Conservation (phyloP, 2,113 vertebrate species). For the Conger conger region DNA sequence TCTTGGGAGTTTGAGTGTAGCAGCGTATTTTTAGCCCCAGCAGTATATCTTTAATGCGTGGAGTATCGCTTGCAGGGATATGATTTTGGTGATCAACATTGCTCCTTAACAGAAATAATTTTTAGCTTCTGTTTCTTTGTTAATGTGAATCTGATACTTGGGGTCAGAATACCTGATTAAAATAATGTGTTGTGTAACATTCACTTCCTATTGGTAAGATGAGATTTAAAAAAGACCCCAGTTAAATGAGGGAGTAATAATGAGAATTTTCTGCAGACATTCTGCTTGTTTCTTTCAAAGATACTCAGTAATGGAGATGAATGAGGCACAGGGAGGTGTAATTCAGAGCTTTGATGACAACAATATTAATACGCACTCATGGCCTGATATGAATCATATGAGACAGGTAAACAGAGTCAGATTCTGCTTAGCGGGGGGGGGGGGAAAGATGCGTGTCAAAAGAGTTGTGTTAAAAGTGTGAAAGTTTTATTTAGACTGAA, state of each 20-base stretch:
- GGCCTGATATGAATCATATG: background rate
- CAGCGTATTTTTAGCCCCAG: background rate
- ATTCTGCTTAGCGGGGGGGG: background rate
- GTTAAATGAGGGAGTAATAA: background rate
- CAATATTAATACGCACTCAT: background rate
- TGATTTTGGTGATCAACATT: background rate
- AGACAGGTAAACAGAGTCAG: background rate
- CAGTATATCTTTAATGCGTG: background rate
- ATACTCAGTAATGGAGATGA: background rate
- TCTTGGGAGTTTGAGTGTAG: background rate
- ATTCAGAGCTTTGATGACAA: background rate
- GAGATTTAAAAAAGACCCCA: background rate
- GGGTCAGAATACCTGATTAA: background rate
- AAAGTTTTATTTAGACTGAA: conserved; percentile 2
- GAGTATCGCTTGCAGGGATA: background rate
- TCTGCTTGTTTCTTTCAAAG: background rate
- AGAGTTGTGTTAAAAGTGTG: background rate
- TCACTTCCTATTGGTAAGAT: background rate
- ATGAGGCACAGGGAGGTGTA: background rate
- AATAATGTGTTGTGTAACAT: background rate
- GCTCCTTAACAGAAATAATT: background rate
- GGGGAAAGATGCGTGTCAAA: background rate
- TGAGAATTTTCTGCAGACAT: background rate
- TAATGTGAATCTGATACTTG: background rate
- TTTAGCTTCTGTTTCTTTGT: background rate